These are phyloP conservation scores for Lumbricus terrestris DNA, from an alignment of 2,888 invertebrate species.

Conservation along the genomic window DNA sequence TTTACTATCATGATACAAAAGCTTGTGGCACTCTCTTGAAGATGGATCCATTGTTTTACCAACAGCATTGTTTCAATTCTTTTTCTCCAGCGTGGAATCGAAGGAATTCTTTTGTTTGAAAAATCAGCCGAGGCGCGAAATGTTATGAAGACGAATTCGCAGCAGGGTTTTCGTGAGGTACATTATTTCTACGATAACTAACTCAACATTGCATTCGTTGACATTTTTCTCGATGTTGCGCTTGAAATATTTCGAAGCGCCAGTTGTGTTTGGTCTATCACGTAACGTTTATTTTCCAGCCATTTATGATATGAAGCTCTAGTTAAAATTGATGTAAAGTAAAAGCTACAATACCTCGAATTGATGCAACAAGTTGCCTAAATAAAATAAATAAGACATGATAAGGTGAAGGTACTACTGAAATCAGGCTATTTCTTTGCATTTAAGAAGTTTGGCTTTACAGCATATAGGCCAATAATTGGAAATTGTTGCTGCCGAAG, in stretches of 20 bases:
- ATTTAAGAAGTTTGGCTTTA: not conserved
- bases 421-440: not conserved
- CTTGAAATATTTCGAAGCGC: too few relatives aligned
- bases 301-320: too few relatives aligned
- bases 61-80: not conserved
- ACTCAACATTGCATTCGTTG: too few relatives aligned
- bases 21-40: not conserved
- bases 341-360: too few relatives aligned
- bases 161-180: slow-evolving; percentile 50
- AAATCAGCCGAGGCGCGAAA: slow-evolving; percentile 70
- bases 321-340: too few relatives aligned
- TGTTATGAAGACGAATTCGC: slow-evolving; percentile 66
- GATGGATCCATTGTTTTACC: not conserved
- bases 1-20: not conserved
- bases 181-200: too few relatives aligned
- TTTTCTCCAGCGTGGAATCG: slow-evolving; percentile 62
- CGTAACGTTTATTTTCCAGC: too few relatives aligned
- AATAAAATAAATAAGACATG: not conserved
- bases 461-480: not conserved
- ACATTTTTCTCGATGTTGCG: too few relatives aligned
- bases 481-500: not conserved
- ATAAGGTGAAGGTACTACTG: not conserved
- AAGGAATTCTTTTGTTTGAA: slow-evolving; percentile 75
- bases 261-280: too few relatives aligned
- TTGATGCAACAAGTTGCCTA: too few relatives aligned